Evolutionary conservation across 2,797 vertebrate species (phyloP).

Genomic region (Oreochromis mossambicus): DNA sequence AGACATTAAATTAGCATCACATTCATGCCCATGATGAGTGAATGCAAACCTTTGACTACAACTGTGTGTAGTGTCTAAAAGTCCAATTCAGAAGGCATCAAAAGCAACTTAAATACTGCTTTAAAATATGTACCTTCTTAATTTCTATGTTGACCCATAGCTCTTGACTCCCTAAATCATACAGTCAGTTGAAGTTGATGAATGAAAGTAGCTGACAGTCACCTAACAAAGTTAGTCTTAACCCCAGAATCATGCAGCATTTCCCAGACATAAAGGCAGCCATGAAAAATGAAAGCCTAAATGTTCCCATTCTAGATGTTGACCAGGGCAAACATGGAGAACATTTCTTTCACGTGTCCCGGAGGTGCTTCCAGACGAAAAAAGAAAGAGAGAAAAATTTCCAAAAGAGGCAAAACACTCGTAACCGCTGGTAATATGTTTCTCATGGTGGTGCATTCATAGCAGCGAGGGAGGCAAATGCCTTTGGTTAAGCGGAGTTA

Average conservation of each 20-base stretch:
- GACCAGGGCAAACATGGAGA: conserved; percentile 6
- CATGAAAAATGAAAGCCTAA: background rate
- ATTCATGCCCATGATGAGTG: background rate
- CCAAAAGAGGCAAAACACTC: conserved; percentile 30
- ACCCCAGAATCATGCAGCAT: background rate
- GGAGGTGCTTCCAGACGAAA: conserved; percentile 15
- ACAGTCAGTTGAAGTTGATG: background rate
- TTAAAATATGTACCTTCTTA: background rate
- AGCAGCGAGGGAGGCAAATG: conserved; percentile 52
- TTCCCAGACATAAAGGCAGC: background rate
- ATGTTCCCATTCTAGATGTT: background rate
- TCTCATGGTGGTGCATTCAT: conserved; percentile 64
- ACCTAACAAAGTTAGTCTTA: background rate
- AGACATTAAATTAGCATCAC: background rate
- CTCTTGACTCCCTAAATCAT: background rate
- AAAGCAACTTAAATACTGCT: background rate
- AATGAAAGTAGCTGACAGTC: background rate
- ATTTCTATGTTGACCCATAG: conserved; percentile 11
- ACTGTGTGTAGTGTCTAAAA: background rate
- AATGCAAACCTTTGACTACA: background rate
- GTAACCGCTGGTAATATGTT: conserved; percentile 64
- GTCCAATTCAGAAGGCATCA: background rate
- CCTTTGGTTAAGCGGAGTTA: conserved; percentile 67
- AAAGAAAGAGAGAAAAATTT: conserved; percentile 29
- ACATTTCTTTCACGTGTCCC: conserved; percentile 43